Percentiles rank a stretch among this genome's conserved stretches.
Conservation (phyloP, 1,140 invertebrate species). For the Drosophila watanabei region DNA sequence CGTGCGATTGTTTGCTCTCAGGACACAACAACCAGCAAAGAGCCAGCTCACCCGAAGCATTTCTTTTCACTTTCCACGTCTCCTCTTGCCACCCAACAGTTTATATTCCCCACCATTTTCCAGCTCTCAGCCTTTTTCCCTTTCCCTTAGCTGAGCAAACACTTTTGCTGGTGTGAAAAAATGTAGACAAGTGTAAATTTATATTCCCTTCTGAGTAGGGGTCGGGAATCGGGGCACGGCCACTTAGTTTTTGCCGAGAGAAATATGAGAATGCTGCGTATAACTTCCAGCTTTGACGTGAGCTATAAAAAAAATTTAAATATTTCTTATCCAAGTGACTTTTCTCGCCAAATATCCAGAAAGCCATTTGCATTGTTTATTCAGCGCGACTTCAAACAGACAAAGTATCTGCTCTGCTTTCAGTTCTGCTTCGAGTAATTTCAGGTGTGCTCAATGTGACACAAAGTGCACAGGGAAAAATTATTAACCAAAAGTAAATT, state of each 20-base stretch:
- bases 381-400: slow-evolving; percentile 27
- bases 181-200: slow-evolving; percentile 64
- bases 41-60: slow-evolving; percentile 18
- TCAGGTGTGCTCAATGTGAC: slow-evolving; percentile 45
- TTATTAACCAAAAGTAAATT: neutral
- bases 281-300: slow-evolving; percentile 36
- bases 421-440: slow-evolving; percentile 10
- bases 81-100: neutral
- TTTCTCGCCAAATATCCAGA: slow-evolving; percentile 7
- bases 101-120: neutral
- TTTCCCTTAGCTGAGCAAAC: slow-evolving; percentile 42
- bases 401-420: slow-evolving; percentile 24
- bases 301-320: slow-evolving; percentile 47
- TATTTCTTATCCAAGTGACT: slow-evolving; percentile 35
- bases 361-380: slow-evolving; percentile 49
- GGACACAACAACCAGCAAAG: slow-evolving; percentile 35
- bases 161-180: slow-evolving; percentile 56
- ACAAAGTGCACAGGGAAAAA: slow-evolving; percentile 11
- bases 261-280: slow-evolving; percentile 35
- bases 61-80: slow-evolving; percentile 31
- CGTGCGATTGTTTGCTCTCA: slow-evolving; percentile 55
- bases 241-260: slow-evolving; percentile 32
- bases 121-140: neutral
- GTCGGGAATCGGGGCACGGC: neutral
- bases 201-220: slow-evolving; percentile 31